Percentiles rank a stretch among this genome's conserved stretches.
These are phyloP conservation scores for Philopedon plagiatum DNA, from an alignment of 2,888 invertebrate species.

Conservation along the genomic window DNA sequence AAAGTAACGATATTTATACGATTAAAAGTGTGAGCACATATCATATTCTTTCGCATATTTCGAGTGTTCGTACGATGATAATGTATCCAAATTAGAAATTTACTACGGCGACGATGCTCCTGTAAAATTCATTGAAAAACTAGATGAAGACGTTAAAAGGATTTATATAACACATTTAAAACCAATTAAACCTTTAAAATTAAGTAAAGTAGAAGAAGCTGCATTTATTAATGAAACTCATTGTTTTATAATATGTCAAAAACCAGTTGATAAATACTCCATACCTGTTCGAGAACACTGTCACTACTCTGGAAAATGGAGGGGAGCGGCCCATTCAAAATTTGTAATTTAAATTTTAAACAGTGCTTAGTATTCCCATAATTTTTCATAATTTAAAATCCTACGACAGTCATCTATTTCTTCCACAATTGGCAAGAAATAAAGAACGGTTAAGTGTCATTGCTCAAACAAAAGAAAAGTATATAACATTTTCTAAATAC, in stretches of 20 bases:
- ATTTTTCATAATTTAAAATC: background rate
- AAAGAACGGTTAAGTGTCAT: too few relatives aligned
- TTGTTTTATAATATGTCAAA: background rate
- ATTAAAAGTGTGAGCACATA: background rate
- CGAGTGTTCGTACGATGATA: background rate
- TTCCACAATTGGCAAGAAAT: too few relatives aligned
- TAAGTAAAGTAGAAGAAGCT: background rate
- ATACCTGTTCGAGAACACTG: background rate
- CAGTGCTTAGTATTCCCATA: background rate
- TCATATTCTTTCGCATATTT: background rate
- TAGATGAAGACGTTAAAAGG: background rate
- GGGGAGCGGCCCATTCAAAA: background rate
- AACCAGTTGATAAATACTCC: background rate
- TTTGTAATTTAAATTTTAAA: background rate
- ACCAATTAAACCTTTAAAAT: background rate
- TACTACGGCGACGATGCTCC: background rate
- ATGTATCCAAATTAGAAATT: background rate
- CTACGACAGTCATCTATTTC: too few relatives aligned
- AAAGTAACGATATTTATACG: too few relatives aligned
- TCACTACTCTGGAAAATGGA: background rate
- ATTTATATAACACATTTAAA: background rate
- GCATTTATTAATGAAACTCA: background rate
- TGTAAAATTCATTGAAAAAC: background rate
- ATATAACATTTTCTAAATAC: too few relatives aligned
- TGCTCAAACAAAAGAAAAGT: too few relatives aligned